These are phyloP conservation scores for Malacosoma neustria DNA, from an alignment of 2,888 invertebrate species.

Conservation along the genomic window DNA sequence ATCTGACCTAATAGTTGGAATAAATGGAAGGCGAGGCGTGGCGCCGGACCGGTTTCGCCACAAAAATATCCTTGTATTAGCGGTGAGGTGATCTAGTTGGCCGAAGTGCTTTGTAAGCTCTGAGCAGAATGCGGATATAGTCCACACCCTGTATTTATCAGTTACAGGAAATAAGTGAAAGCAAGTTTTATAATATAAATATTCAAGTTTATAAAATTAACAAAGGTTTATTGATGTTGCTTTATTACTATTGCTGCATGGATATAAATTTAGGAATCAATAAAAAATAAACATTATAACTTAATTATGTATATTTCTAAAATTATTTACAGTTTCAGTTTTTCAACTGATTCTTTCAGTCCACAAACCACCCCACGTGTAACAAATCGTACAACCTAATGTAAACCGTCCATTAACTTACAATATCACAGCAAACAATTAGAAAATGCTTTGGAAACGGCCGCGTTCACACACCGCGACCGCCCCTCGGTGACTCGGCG, in stretches of 20 bases:
- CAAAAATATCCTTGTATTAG: conserved; percentile 58
- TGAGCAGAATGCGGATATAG: conserved; percentile 63
- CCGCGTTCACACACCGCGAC: conserved; percentile 34
- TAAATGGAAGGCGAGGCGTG: conserved; percentile 66
- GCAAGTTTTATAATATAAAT: conserved; percentile 24
- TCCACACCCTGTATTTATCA: conserved; percentile 42
- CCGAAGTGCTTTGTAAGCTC: conserved; percentile 34
- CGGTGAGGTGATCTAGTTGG: conserved; percentile 65
- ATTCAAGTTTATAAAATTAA: not conserved
- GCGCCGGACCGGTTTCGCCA: conserved; percentile 41
- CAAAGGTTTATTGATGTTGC: not conserved
- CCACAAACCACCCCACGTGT: conserved; percentile 32
- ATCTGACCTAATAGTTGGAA: conserved; percentile 38
- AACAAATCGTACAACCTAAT: conserved; percentile 50
- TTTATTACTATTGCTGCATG: not conserved
- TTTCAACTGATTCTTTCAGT: conserved; percentile 34
- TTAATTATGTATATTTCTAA: conserved; percentile 29
- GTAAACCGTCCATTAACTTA: conserved; percentile 64
- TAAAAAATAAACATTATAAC: conserved; percentile 4
- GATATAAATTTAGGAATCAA: not conserved
- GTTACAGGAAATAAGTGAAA: conserved; percentile 44
- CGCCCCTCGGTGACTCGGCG: conserved; percentile 59
- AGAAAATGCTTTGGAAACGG: conserved; percentile 61
- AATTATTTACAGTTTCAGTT: conserved; percentile 65
- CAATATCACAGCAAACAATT: conserved; percentile 73